Conservation (phyloP, 2,797 vertebrate species). For the Anas bernieri region DNA sequence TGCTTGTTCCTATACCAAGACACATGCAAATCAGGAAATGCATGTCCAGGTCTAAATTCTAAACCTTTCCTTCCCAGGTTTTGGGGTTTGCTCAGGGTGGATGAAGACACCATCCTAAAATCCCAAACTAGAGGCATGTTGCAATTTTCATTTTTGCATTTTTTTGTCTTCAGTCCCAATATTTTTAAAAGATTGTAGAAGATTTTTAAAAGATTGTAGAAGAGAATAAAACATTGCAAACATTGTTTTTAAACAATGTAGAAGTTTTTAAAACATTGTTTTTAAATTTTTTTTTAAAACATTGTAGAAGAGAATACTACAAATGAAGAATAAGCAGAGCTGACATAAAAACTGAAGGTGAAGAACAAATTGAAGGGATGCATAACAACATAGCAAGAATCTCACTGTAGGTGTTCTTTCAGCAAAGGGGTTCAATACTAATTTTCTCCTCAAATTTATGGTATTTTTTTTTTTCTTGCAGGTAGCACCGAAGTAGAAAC, state of each 20-base stretch:
- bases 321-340: background rate
- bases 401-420: background rate
- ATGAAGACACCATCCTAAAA: background rate
- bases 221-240: background rate
- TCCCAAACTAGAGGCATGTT: background rate
- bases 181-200: background rate
- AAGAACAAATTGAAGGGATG: background rate
- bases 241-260: too few species aligned
- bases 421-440: background rate
- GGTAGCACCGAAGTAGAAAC: background rate
- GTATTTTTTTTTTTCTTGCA: background rate
- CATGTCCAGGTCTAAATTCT: background rate
- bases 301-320: background rate
- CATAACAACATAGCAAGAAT: background rate
- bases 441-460: background rate
- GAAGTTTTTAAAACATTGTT: too few species aligned
- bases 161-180: background rate
- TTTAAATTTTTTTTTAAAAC: too few species aligned
- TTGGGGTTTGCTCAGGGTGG: background rate
- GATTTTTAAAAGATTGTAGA: too few species aligned
- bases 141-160: background rate
- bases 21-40: background rate
- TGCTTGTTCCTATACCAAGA: background rate
- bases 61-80: background rate
- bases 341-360: background rate